These are phyloP conservation scores for Drosophila setosimentum DNA, from an alignment of 2,888 invertebrate species.

Conservation along the genomic window DNA sequence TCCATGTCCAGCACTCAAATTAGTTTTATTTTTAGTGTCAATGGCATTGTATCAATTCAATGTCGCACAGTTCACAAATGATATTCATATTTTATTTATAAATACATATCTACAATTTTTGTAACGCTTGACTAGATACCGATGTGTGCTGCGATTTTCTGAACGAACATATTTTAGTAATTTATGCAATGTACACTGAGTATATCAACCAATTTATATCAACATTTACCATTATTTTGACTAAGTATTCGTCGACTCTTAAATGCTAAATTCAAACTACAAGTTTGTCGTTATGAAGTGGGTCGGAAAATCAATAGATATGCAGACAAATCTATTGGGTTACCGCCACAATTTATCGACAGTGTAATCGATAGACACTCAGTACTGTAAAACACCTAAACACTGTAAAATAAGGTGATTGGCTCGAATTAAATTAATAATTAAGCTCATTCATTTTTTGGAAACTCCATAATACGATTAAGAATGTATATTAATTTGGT, in stretches of 20 bases:
- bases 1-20: conserved; percentile 38
- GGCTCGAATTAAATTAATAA: not conserved
- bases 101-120: conserved; percentile 23
- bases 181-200: not conserved
- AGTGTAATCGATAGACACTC: not conserved
- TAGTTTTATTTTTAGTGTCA: conserved; percentile 63
- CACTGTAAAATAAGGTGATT: not conserved
- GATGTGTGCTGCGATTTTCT: not conserved
- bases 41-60: conserved; percentile 73
- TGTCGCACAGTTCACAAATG: conserved; percentile 55
- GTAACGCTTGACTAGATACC: conserved; percentile 21
- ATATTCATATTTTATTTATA: conserved; percentile 70
- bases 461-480: not conserved
- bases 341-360: conserved; percentile 42
- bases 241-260: conserved; percentile 52
- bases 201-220: not conserved
- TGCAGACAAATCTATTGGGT: conserved; percentile 22
- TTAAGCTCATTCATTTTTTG: not conserved
- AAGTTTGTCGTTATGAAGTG: conserved; percentile 72
- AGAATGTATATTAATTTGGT: not conserved
- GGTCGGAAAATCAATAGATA: conserved; percentile 62
- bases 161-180: not conserved
- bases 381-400: conserved; percentile 23
- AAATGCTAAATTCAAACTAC: conserved; percentile 70
- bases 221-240: conserved; percentile 44